Evolutionary conservation across 2,113 vertebrate genomes (phyloP).

Genomic region (Solenodon paradoxus): DNA sequence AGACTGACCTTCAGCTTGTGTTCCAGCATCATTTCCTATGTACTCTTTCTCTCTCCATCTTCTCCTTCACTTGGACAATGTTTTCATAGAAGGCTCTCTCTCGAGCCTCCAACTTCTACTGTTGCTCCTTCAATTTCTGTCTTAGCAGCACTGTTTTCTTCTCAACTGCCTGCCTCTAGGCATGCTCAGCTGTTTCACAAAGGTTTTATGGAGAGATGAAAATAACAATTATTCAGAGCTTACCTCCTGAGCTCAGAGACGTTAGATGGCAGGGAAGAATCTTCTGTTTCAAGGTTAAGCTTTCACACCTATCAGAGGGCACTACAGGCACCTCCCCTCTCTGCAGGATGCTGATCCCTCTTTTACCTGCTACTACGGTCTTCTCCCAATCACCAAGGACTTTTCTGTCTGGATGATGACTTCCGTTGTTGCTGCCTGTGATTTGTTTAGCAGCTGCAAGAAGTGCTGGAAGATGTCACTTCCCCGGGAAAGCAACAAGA

Average conservation of each 20-base stretch:
- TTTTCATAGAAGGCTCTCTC: too few species aligned
- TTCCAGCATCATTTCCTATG: too few species aligned
- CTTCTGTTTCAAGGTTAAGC: background rate
- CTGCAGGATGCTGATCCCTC: background rate
- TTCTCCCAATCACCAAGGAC: background rate
- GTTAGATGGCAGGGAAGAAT: background rate
- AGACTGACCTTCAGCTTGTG: too few species aligned
- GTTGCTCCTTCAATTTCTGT: background rate
- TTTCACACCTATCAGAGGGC: background rate
- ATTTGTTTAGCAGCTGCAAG: too few species aligned
- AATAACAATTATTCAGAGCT: background rate
- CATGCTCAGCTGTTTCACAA: background rate
- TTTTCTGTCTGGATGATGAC: slow-evolving; percentile 53
- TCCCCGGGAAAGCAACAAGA: slow-evolving; percentile 1
- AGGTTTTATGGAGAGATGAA: background rate
- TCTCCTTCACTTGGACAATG: too few species aligned
- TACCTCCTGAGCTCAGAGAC: background rate
- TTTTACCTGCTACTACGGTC: slow-evolving; percentile 17
- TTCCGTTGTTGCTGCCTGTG: background rate
- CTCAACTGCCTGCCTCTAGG: background rate
- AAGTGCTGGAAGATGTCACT: slow-evolving; percentile 39
- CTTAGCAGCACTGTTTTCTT: background rate
- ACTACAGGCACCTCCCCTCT: background rate
- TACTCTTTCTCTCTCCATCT: too few species aligned
- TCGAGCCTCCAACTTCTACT: background rate